Base-by-base conservation (phyloP, 2,113 vertebrate species). In the Nycticebus coucang region DNA sequence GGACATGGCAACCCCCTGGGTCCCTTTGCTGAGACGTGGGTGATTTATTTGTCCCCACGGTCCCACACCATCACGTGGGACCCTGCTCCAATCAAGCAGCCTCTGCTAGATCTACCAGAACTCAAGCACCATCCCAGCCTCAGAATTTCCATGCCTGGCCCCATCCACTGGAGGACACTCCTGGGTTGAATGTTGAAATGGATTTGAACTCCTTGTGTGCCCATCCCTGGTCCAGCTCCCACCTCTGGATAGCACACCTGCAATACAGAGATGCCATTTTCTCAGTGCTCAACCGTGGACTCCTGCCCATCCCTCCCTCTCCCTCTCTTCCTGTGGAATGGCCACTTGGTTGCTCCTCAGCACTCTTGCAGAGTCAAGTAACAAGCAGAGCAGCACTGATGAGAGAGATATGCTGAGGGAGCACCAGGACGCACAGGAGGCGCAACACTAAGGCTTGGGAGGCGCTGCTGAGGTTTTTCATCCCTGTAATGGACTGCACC, bases 401-500 rank as follows among this genome's bases (percentile, higher is more conserved):
- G 37, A 50, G 86, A 41, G n/a, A 68, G 7, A 69, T 57, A 2
- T 19, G 71, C 11, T 24, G 19, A 87, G 19, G 62, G 30, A 83
- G 33, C 37, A 93, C 13, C 4, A 8, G 2, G 41, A 28, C 7
- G 26, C 12, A 22, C 15, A 15, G 0, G 14, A 85, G 37, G 35
- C 30, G 15, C 22, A 60, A 37, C 41, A 22, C 26, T 0, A 37
- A 87, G 33, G 4, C 5, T 0, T 0, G 4, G 4, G 37, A 79
- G 37, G 15, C 12, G 55, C 9, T 5, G 1, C 4, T 0, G 2
- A 30, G 57, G 62, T 50, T 66, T 26, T 60, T 22, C 13, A 33
- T 17, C 1, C 26, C 64, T 3, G 15, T 1, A 26, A 50, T 0
- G 1, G 0, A 60, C 13, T 41, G 1, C 1, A 4, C 24, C 45